Conservation (phyloP, 2,888 invertebrate genomes). For the Lacanobia oleracea region DNA sequence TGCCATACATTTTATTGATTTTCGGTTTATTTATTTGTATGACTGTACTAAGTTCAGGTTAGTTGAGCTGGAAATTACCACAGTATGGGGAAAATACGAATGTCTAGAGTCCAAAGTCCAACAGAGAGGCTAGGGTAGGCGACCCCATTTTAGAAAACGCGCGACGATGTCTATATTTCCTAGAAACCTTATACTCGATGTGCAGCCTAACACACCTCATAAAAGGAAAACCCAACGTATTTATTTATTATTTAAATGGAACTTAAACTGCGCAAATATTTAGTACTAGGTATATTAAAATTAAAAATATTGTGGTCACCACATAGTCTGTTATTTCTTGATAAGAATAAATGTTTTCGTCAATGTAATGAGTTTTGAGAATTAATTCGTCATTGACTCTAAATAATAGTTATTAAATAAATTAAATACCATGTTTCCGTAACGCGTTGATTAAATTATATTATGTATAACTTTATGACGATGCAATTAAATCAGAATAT, state of each 20-base stretch:
- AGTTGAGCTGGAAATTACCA: constrained; percentile 17
- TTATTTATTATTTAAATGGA: background rate
- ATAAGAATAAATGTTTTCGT: constrained; percentile 32
- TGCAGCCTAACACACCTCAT: background rate
- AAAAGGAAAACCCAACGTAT: constrained; percentile 34
- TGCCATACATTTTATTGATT: background rate
- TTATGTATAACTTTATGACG: background rate
- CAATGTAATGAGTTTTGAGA: constrained; percentile 41
- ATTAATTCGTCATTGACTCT: constrained; percentile 7
- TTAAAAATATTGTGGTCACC: constrained; percentile 19
- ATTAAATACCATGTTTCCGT: constrained; percentile 12
- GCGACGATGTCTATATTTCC: constrained; percentile 19
- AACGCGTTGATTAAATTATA: background rate
- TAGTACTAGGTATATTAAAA: background rate
- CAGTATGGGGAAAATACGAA: background rate
- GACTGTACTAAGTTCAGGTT: constrained; percentile 7
- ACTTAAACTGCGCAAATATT: constrained; percentile 14
- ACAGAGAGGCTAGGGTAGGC: background rate
- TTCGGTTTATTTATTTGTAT: background rate
- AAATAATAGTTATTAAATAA: constrained; percentile 26
- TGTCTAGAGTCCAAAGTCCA: constrained; percentile 15
- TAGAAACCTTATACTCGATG: background rate
- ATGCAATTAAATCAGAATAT: constrained; percentile 5
- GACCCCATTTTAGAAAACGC: constrained; percentile 5
- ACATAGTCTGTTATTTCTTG: constrained; percentile 16